A percentile compares a stretch with the other conserved stretches of the same genome.
Conservation (phyloP, 2,888 invertebrate species). For the Ormia ochracea region DNA sequence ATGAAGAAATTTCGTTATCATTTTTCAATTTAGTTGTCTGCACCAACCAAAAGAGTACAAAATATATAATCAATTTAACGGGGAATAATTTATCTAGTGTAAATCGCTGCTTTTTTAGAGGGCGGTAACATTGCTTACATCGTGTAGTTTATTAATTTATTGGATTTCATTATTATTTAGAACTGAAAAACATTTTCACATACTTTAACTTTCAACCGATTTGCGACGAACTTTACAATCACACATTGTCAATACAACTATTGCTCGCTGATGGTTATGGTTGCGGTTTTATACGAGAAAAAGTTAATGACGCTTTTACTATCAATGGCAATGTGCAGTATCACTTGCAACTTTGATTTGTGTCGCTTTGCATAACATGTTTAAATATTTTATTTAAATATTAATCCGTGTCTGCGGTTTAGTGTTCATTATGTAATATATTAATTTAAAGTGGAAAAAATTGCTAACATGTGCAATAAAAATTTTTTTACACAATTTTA, state of each 20-base stretch:
- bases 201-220: background rate
- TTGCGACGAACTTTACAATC: background rate
- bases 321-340: background rate
- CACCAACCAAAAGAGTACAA: too few species aligned
- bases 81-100: too few species aligned
- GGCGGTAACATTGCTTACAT: too few species aligned
- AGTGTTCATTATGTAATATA: background rate
- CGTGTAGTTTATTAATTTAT: too few species aligned
- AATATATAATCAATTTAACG: too few species aligned
- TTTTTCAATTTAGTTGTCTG: too few species aligned
- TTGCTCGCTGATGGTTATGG: background rate
- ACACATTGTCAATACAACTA: too few species aligned
- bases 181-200: background rate
- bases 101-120: too few species aligned
- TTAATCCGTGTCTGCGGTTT: background rate
- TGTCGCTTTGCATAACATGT: background rate
- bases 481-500: background rate
- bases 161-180: too few species aligned
- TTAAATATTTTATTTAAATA: background rate
- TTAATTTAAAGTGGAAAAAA: background rate
- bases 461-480: background rate
- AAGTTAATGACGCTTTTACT: background rate
- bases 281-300: background rate
- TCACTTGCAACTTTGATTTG: slow-evolving; percentile 2
- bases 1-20: too few species aligned